Conservation (phyloP, 2,113 vertebrate genomes). For the Ardeotis arabs region DNA sequence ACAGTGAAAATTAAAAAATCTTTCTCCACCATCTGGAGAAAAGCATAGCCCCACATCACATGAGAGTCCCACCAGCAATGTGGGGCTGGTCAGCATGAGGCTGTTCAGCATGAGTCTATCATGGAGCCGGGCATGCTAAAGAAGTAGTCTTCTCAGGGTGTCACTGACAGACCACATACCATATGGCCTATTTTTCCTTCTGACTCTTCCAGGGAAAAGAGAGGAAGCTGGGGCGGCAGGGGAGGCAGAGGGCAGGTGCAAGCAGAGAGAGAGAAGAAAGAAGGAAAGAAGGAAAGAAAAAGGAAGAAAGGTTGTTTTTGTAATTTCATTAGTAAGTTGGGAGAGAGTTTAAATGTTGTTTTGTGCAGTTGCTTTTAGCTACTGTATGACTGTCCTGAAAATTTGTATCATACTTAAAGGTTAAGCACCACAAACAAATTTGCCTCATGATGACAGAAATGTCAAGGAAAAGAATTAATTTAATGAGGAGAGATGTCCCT, state of each 20-base stretch:
- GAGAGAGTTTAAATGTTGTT: neutral
- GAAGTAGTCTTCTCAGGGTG: neutral
- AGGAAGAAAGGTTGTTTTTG: neutral
- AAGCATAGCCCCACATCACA: neutral
- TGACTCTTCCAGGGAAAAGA: neutral
- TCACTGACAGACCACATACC: neutral
- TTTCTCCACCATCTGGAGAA: neutral
- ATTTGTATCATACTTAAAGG: constrained; percentile 48
- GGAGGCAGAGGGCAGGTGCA: accelerated
- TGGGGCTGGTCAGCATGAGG: neutral
- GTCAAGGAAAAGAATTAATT: constrained; percentile 60
- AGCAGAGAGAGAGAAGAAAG: no score
- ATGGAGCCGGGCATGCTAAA: neutral
- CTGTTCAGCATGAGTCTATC: neutral
- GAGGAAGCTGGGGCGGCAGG: accelerated
- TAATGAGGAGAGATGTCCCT: constrained; percentile 23
- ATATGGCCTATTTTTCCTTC: neutral
- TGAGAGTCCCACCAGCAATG: neutral
- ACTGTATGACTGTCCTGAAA: constrained; percentile 45
- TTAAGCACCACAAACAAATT: constrained; percentile 67
- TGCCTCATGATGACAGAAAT: constrained; percentile 61
- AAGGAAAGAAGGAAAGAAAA: neutral
- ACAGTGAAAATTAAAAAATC: neutral
- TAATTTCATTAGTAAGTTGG: neutral
- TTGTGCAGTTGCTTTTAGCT: neutral